Conservation (phyloP, 2,113 vertebrate species). For the Protobothrops flavoviridis region DNA sequence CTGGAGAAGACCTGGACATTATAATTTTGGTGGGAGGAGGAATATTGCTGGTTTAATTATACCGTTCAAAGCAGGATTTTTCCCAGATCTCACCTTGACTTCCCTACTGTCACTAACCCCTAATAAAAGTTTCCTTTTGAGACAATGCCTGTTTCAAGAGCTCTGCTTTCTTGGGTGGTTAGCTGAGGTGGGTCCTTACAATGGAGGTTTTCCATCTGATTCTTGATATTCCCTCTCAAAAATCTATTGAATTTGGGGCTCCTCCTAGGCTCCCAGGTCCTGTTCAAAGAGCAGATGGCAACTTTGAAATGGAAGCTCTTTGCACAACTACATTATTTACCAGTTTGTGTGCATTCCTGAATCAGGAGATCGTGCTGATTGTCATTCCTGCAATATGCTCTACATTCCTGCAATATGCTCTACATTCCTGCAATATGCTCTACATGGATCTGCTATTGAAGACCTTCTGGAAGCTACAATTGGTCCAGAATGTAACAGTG, state of each 20-base stretch:
- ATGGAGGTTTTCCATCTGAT: not conserved
- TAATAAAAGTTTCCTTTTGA: no score
- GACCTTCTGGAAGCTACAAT: not conserved
- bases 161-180: no score
- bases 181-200: no score
- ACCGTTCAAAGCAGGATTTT: no score
- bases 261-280: not conserved
- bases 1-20: no score
- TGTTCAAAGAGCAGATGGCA: not conserved
- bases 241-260: not conserved
- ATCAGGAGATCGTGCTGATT: not conserved
- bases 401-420: not conserved
- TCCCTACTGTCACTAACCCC: no score
- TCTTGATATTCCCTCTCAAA: not conserved
- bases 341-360: not conserved
- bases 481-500: not conserved
- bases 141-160: no score
- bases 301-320: not conserved
- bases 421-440: not conserved
- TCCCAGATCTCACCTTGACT: no score
- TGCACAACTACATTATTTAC: not conserved
- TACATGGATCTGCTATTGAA: not conserved
- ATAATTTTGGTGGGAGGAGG: no score
- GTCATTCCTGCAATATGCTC: not conserved
- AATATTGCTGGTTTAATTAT: no score